Evolutionary conservation across 2,113 vertebrate species (phyloP), one percentile per base, ranked within the genome.

Genomic region (Verasper variegatus): DNA sequence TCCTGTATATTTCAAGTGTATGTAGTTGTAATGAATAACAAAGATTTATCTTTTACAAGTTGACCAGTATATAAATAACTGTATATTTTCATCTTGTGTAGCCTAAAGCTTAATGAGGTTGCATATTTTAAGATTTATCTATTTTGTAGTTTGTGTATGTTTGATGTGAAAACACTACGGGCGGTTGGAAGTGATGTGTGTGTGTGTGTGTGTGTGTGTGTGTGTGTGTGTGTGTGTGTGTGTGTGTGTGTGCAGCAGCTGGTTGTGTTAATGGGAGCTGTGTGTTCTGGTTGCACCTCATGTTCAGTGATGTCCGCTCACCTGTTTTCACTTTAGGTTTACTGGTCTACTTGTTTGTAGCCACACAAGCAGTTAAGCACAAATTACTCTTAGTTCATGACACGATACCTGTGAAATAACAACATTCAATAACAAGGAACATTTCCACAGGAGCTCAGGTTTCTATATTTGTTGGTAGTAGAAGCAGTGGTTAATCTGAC

Each of bases 41-140:
- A 59, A 82, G 78, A 77, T 79, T 63, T 84, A 89, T 92, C 82
- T 86, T 82, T 86, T 74, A 64, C 81, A 88, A 71, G 64, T 75
- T 75, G 13, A 67, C 60, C 56, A 78, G 77, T 23, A 23, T 84
- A 76, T 78, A 61, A 71, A 70, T 57, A 62, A 62, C 59, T 76
- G 55, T 82, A 76, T 84, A 78, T 76, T 81, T 90, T 86, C 74
- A 81, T 78, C 68, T 78, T 76, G 35, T 86, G 78, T 82, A 26
- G 56, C 56, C 13, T 13, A 75, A 70, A 8, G 31, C 27, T 81
- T 70, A 79, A 68, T 81, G 75, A 61, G 67, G 76, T 49, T 80
- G 75, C 82, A 77, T 78, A 72, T 85, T 80, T 75, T 23, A 76
- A 80, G 45, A 87, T 49, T 27, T 71, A 17, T 78, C 45, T 71